These are phyloP conservation scores for Acrobasis repandana DNA, from an alignment of 2,888 invertebrate species.

Conservation along the genomic window DNA sequence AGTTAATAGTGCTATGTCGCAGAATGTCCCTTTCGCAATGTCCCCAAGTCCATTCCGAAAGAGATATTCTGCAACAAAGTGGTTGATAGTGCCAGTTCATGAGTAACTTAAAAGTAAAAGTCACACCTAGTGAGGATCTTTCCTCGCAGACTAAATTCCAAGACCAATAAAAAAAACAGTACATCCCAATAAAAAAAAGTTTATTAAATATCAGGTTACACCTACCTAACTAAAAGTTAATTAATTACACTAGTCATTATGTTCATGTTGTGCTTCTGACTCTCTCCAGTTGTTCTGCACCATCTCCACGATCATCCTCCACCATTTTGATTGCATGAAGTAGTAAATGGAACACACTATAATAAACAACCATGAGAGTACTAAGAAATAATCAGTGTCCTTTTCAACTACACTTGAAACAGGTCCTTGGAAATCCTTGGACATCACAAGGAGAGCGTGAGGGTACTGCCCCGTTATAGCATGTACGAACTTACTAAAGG, in stretches of 20 bases:
- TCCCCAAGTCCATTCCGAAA: no score
- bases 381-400: conserved; percentile 91
- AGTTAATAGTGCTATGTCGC: no score
- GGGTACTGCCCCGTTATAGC: conserved; percentile 88
- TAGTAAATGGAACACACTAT: conserved; percentile 88
- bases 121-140: neutral
- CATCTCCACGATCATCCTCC: conserved; percentile 91
- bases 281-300: conserved; percentile 94
- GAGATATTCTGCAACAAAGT: no score
- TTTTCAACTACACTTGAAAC: conserved; percentile 89
- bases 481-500: conserved; percentile 90
- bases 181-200: conserved; percentile 10
- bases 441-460: conserved; percentile 86
- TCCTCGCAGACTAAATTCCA: neutral
- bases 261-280: conserved; percentile 91
- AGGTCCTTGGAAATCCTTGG: conserved; percentile 91
- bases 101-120: neutral
- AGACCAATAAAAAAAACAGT: neutral
- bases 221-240: conserved; percentile 22
- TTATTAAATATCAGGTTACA: conserved; percentile 22
- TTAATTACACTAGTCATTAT: conserved; percentile 83
- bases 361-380: conserved; percentile 94
- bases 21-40: no score
- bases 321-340: conserved; percentile 89
- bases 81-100: no score